A percentile compares a stretch with the other conserved stretches of the same genome.
Evolutionary conservation across 2,113 vertebrate species (phyloP).

Genomic region (Oryzias melastigma): DNA sequence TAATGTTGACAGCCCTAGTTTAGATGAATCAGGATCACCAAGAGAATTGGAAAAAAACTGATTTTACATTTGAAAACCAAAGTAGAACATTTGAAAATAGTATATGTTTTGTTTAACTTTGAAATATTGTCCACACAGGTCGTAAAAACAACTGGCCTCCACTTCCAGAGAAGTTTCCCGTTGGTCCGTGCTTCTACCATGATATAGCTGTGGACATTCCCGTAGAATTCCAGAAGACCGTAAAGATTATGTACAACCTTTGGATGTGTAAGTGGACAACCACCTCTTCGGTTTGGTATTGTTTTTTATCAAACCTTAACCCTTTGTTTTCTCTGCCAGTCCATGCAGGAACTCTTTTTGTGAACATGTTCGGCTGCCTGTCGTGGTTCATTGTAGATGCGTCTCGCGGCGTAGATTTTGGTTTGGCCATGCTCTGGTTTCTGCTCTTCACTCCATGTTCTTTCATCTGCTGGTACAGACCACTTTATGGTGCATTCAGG

Average conservation of each 20-base stretch:
- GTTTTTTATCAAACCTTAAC: not conserved
- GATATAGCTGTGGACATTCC: constrained; percentile 97
- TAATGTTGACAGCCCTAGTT: too few species aligned
- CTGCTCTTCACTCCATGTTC: constrained; percentile 97
- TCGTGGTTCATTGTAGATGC: constrained; percentile 95
- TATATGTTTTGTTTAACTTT: too few species aligned
- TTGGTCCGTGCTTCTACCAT: constrained; percentile 97
- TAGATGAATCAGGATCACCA: too few species aligned
- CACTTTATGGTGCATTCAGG: constrained; percentile 98
- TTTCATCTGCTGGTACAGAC: constrained; percentile 99
- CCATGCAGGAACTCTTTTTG: constrained; percentile 91
- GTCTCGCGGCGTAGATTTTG: constrained; percentile 90
- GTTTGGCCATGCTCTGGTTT: constrained; percentile 96
- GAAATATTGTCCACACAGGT: constrained; percentile 70
- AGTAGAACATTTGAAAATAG: too few species aligned
- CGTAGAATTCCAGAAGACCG: constrained; percentile 96
- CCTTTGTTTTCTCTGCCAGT: constrained; percentile 75
- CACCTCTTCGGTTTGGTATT: not conserved
- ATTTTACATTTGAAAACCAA: too few species aligned
- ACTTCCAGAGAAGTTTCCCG: constrained; percentile 91
- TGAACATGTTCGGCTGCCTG: constrained; percentile 98
- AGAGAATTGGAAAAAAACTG: too few species aligned
- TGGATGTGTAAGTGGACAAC: constrained; percentile 93
- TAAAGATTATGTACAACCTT: constrained; percentile 98
- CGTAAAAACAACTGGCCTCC: constrained; percentile 99